Percentiles rank a stretch among this genome's conserved stretches.
Evolutionary conservation across 2,888 invertebrate genomes (phyloP).

Genomic region (Drosophila atripex): DNA sequence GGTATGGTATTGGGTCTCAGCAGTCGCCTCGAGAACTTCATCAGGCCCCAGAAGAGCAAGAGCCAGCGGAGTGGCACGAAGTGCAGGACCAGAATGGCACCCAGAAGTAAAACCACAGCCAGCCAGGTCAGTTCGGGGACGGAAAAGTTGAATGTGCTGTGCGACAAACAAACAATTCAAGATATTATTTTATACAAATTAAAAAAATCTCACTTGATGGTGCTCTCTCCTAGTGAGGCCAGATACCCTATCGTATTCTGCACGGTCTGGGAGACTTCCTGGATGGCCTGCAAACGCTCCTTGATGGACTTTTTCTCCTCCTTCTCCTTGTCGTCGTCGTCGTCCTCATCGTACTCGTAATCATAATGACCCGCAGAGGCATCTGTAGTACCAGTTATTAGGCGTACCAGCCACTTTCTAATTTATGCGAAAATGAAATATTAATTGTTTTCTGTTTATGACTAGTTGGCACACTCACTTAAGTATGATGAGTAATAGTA

Average conservation of each 20-base stretch:
- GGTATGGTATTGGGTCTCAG: slow-evolving; percentile 96
- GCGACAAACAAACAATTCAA: no score
- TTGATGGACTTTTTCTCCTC: slow-evolving; percentile 98
- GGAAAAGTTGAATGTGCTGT: slow-evolving; percentile 97
- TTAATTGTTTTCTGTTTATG: not conserved
- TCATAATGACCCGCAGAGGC: slow-evolving; percentile 84
- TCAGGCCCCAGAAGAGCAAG: slow-evolving; percentile 96
- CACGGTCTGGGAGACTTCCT: slow-evolving; percentile 98
- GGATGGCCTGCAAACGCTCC: slow-evolving; percentile 96
- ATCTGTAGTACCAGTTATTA: slow-evolving; percentile 82
- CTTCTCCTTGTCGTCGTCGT: slow-evolving; percentile 96
- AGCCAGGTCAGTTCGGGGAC: slow-evolving; percentile 97
- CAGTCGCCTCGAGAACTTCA: slow-evolving; percentile 97
- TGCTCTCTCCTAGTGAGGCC: slow-evolving; percentile 96
- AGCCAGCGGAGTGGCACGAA: slow-evolving; percentile 94
- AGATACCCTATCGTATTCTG: slow-evolving; percentile 97
- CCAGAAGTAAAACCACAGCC: slow-evolving; percentile 91
- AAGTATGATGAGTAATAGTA: slow-evolving; percentile 91
- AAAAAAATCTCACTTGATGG: slow-evolving; percentile 88
- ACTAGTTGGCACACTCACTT: slow-evolving; percentile 84
- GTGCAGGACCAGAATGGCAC: slow-evolving; percentile 92
- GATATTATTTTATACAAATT: no score
- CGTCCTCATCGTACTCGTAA: slow-evolving; percentile 90
- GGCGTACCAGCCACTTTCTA: slow-evolving; percentile 83
- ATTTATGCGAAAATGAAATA: not conserved